These are phyloP conservation scores for Junonia oenone DNA, from an alignment of 2,888 invertebrate species.

Conservation along the genomic window DNA sequence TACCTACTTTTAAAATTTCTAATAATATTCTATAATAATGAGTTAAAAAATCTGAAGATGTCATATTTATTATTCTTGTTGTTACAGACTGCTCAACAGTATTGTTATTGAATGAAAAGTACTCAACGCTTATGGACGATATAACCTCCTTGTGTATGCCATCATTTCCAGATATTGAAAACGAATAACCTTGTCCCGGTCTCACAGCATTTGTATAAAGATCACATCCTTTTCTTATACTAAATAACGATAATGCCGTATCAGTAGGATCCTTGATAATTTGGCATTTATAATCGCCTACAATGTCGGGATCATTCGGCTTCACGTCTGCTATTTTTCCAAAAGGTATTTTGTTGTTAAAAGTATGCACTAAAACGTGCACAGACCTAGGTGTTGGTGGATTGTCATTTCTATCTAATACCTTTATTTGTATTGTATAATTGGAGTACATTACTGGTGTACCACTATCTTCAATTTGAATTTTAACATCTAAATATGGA, in stretches of 20 bases:
- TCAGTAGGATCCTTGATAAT: conserved; percentile 84
- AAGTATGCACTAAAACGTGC: conserved; percentile 87
- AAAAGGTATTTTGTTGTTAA: conserved; percentile 86
- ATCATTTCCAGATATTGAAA: conserved; percentile 93
- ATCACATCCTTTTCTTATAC: conserved; percentile 88
- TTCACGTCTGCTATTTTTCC: conserved; percentile 95
- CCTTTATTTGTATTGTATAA: conserved; percentile 85
- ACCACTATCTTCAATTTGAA: conserved; percentile 94
- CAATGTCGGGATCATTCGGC: conserved; percentile 94
- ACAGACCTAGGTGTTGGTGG: conserved; percentile 91
- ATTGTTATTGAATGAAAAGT: conserved; percentile 87
- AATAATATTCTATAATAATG: conserved; percentile 86
- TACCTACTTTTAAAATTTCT: conserved; percentile 83
- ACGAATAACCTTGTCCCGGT: conserved; percentile 85
- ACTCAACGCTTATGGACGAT: conserved; percentile 92
- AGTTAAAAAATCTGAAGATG: conserved; percentile 86
- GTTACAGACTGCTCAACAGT: conserved; percentile 92
- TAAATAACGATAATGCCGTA: conserved; percentile 79
- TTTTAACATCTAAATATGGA: conserved; percentile 85
- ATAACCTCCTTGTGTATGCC: conserved; percentile 91
- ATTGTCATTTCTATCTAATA: conserved; percentile 94
- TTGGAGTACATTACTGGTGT: conserved; percentile 90
- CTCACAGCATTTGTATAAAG: conserved; percentile 86
- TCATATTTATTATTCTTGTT: conserved; percentile 85
- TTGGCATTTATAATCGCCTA: conserved; percentile 92